Evolutionary conservation across 92 coral and sea anemone genomes (phyloP).

Genomic region (Zoanthus gigantus): DNA sequence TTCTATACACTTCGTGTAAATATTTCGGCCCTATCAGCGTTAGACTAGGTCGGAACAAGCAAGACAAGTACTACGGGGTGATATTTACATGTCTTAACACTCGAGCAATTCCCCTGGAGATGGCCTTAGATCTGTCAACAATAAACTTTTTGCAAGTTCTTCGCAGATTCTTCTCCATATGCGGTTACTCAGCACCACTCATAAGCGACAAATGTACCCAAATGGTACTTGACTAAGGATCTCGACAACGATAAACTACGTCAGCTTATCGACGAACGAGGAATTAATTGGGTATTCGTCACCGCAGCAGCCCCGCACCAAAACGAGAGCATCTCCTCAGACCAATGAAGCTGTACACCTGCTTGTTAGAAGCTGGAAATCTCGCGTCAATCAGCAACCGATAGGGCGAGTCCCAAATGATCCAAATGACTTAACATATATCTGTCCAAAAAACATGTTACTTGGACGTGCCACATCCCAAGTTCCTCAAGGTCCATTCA

Average conservation of each 20-base stretch:
- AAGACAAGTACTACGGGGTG: conserved; percentile 35
- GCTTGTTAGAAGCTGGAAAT: conserved; percentile 62
- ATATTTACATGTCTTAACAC: conserved; percentile 46
- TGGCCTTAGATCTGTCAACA: conserved; percentile 61
- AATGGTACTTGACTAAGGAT: conserved; percentile 60
- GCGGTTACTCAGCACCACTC: conserved; percentile 62
- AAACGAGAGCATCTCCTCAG: conserved; percentile 47
- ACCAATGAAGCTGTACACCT: conserved; percentile 58
- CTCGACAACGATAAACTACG: conserved; percentile 33
- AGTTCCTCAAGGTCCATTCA: conserved; percentile 67
- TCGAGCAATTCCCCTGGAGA: conserved; percentile 68
- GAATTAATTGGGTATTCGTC: conserved; percentile 56
- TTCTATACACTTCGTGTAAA: conserved; percentile 18
- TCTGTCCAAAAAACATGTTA: conserved; percentile 61
- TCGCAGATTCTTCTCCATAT: conserved; percentile 62
- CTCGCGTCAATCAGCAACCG: conserved; percentile 68
- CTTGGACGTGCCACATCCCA: conserved; percentile 54
- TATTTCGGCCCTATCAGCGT: conserved; percentile 28
- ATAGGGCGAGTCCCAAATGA: conserved; percentile 67
- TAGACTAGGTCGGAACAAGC: conserved; percentile 25
- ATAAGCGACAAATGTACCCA: conserved; percentile 69
- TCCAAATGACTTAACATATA: conserved; percentile 51
- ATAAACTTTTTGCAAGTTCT: conserved; percentile 73
- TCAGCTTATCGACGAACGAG: conserved; percentile 48
- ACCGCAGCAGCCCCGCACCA: conserved; percentile 72